Evolutionary conservation across 2,113 vertebrate species (phyloP), one percentile per base, ranked within the genome.

Genomic region (Cynopterus brachyotis): DNA sequence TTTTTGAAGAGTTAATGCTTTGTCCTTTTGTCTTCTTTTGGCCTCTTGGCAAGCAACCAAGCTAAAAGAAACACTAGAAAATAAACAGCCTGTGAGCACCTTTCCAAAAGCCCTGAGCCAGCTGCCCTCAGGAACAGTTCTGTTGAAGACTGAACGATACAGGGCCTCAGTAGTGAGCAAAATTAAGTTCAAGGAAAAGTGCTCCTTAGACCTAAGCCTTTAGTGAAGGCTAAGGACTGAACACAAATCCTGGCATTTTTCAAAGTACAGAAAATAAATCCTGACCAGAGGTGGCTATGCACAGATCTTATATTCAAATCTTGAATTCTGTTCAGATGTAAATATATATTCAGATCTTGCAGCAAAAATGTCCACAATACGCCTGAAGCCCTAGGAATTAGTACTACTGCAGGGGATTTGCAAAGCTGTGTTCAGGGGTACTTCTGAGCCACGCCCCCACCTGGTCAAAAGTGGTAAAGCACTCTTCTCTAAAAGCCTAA

Each of bases 401-500:
- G 20, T 67, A 20, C 16, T 32, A 1, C 26, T 30, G 78, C 89
- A 45, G 37, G 50, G 15, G 17, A 50, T 57, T 72, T 35, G 40
- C 50, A 69, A 59, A 93, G 13, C 42, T 53, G 0, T 1, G 10
- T 7, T 13, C 24, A 59, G 22, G 1, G 24, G 26, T 1, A 5
- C 0, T 12, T 64, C 78, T n/a, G 8, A 53, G 24, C 9, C 37
- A 40, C 55, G 88, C 53, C 79, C 47, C n/a, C 83, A 35, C 9
- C 60, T 95, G 93, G 62, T 75, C 37, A 89, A 35, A 82, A 62
- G 32, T 86, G 79, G 79, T 62, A 95, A 47, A 94, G 50, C 76
- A 81, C 24, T 16, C n/a, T 69, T 17, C 30, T n/a, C 2, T 5
- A 32, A 69, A 73, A 89, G 3, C 35, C 37, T 35, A 4, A 1